These are phyloP conservation scores for Platycheirus albimanus DNA, from an alignment of 2,888 invertebrate species.

Conservation along the genomic window DNA sequence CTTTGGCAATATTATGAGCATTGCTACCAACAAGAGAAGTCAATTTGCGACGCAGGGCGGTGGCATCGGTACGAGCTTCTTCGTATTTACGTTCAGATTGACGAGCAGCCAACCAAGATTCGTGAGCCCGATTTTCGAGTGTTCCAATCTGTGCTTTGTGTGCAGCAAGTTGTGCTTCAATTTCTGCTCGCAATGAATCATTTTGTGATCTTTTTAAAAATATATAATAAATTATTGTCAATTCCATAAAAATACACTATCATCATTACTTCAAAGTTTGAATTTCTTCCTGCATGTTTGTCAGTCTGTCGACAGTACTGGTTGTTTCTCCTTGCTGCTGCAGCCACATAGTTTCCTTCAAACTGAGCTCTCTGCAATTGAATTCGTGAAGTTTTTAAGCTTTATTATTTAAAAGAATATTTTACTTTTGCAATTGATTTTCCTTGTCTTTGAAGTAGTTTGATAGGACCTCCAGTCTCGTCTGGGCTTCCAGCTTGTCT, in stretches of 20 bases:
- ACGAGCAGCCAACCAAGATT: slow-evolving; percentile 92
- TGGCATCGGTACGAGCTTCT: slow-evolving; percentile 89
- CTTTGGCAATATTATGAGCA: slow-evolving; percentile 64
- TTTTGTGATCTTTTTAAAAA: slow-evolving; percentile 84
- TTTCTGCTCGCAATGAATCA: slow-evolving; percentile 89
- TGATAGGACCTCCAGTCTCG: slow-evolving; percentile 92
- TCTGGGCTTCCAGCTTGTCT: slow-evolving; percentile 90
- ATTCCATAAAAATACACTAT: neutral
- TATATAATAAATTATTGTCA: neutral
- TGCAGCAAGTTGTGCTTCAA: slow-evolving; percentile 91
- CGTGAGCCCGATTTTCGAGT: slow-evolving; percentile 92
- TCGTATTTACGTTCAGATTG: slow-evolving; percentile 92
- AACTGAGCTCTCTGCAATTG: slow-evolving; percentile 87
- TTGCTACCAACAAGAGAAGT: slow-evolving; percentile 80
- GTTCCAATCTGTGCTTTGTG: slow-evolving; percentile 88
- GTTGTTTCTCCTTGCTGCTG: slow-evolving; percentile 92
- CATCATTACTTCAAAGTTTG: slow-evolving; percentile 88
- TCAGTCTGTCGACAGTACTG: slow-evolving; percentile 90
- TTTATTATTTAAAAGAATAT: slow-evolving; percentile 65
- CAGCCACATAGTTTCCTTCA: slow-evolving; percentile 90
- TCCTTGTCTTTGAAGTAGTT: slow-evolving; percentile 96
- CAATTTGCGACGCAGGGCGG: slow-evolving; percentile 86
- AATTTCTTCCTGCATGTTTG: slow-evolving; percentile 90
- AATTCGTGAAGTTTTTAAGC: neutral
- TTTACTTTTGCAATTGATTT: slow-evolving; percentile 92